Percentiles rank a stretch among this genome's conserved stretches.
Conservation (phyloP, 2,113 vertebrate species). For the Desmodus rotundus region DNA sequence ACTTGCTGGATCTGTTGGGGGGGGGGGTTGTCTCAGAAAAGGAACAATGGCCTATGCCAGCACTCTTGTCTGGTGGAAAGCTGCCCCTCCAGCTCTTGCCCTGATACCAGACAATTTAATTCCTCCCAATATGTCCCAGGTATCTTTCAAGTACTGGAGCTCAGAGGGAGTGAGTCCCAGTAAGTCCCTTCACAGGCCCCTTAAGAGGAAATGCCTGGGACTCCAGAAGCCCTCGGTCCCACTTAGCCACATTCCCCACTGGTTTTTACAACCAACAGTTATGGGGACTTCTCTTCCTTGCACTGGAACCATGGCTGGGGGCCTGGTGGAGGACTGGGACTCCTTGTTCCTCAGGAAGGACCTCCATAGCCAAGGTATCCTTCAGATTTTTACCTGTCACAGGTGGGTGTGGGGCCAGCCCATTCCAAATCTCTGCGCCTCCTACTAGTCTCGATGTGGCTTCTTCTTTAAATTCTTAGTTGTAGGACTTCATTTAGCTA, state of each 20-base stretch:
- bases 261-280: neutral
- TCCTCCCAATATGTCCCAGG: neutral
- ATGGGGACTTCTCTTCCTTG: neutral
- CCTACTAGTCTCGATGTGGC: neutral
- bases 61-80: no score
- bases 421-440: neutral
- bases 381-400: neutral
- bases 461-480: neutral
- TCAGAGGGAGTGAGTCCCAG: neutral
- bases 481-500: neutral
- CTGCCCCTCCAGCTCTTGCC: no score
- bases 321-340: neutral
- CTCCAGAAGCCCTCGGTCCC: neutral
- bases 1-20: no score
- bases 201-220: neutral
- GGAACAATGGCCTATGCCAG: neutral
- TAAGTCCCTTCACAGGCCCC: neutral
- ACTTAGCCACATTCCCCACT: neutral
- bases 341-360: neutral
- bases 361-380: neutral
- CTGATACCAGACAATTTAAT: neutral
- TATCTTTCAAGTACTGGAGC: neutral
- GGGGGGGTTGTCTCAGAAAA: neutral
- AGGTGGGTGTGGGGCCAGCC: neutral
- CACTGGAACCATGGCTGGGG: neutral